A percentile compares a stretch with the other conserved stretches of the same genome.
Conservation (phyloP, 2,888 invertebrate species). For the Apodemia zela region DNA sequence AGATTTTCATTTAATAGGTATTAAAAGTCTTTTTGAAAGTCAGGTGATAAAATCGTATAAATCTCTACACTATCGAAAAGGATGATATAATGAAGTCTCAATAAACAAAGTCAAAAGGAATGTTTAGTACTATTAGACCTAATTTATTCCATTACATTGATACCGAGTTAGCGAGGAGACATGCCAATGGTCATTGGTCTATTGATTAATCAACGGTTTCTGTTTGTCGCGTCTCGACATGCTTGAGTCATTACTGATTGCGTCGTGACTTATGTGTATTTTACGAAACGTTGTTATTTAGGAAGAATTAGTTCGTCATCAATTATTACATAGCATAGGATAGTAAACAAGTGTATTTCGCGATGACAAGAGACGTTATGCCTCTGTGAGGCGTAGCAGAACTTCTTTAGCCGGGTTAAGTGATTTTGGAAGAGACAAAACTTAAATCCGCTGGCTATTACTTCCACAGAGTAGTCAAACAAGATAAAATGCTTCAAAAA, state of each 20-base stretch:
- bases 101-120: not conserved
- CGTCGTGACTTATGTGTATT: not conserved
- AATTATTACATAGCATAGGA: not conserved
- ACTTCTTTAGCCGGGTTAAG: too few species aligned
- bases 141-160: conserved; percentile 6
- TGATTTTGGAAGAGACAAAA: too few species aligned
- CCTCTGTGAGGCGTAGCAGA: too few species aligned
- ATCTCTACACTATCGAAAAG: too few species aligned
- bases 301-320: not conserved
- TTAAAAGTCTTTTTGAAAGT: too few species aligned
- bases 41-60: too few species aligned
- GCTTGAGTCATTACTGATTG: not conserved
- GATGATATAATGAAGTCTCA: too few species aligned
- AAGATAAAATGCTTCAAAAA: too few species aligned
- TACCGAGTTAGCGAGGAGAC: not conserved
- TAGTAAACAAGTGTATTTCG: not conserved
- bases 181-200: conserved; percentile 11
- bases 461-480: too few species aligned
- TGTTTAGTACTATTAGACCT: not conserved
- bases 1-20: too few species aligned
- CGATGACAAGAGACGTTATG: not conserved
- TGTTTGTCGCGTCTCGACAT: conserved; percentile 1
- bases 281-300: not conserved
- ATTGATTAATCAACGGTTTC: conserved; percentile 6
- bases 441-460: too few species aligned